Conservation (phyloP, 1,140 invertebrate genomes). For the Penaeus chinensis region DNA sequence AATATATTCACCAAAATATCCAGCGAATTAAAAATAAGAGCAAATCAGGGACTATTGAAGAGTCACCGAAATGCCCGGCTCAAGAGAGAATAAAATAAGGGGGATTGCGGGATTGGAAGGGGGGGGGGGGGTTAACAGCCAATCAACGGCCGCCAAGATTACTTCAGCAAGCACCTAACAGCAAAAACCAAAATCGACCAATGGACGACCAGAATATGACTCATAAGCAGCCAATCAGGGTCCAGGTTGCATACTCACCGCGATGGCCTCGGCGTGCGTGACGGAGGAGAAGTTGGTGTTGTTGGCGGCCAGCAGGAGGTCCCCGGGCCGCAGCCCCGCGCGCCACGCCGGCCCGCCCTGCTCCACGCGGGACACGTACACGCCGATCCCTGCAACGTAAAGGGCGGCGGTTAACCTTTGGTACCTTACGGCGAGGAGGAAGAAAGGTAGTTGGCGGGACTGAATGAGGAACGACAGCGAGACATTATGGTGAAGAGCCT, state of each 20-base stretch:
- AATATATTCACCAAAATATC: constrained; percentile 41
- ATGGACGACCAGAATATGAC: background rate
- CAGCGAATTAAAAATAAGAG: background rate
- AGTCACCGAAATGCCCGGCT: background rate
- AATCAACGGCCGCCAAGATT: background rate
- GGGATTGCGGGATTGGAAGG: too few species aligned
- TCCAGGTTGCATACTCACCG: constrained; percentile 40
- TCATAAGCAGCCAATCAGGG: constrained; percentile 4
- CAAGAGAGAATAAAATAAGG: background rate
- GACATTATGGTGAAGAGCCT: too few species aligned
- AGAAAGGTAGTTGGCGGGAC: background rate
- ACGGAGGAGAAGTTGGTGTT: constrained; percentile 53
- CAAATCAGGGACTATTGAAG: constrained; percentile 2
- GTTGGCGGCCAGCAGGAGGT: constrained; percentile 49
- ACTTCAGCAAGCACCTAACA: background rate
- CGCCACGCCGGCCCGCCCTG: constrained; percentile 44
- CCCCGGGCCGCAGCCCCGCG: constrained; percentile 43
- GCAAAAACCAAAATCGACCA: constrained; percentile 13
- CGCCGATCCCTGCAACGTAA: constrained; percentile 33
- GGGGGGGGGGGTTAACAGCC: background rate
- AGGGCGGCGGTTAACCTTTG: background rate
- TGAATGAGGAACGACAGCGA: too few species aligned
- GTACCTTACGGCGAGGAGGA: background rate
- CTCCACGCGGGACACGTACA: constrained; percentile 54
- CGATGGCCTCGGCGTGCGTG: constrained; percentile 52